Base-by-base conservation (phyloP, 2,113 vertebrate genomes). In the Pungitius pungitius region DNA sequence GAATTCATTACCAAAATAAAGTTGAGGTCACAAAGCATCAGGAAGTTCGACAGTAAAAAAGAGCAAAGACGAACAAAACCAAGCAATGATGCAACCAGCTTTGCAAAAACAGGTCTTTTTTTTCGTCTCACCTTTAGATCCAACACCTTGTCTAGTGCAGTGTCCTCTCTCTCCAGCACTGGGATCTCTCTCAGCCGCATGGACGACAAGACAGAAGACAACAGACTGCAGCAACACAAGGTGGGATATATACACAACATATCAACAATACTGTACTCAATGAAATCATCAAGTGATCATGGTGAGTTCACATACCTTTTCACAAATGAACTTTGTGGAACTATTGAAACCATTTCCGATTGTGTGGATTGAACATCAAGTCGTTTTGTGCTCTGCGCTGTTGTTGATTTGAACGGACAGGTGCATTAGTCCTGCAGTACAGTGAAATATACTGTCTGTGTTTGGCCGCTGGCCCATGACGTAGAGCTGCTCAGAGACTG, bases 161-260 rank as follows among this genome's bases (percentile, higher is more conserved):
- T 96, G 81, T 96, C 95, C 24, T 94, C 95, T 27, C 94, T 96
- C 77, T 95, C 95, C 91, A 96, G 77, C 70, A 95, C 95, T 52
- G 95, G 95, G 30, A 95, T 96, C 93, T 95, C 95, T 75, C 94
- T 96, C 84, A 96, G 94, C 88, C 91, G 89, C 49, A 94, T 96
- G 94, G 96, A 96, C 59, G 96, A 96, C 85, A 95, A 95, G 81
- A 81, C 87, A 2, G 91, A 92, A 14, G 88, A 92, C 86, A 90
- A 90, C 87, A 83, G 86, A 59, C 86, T 90, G 79, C 89, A 88
- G 80, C 91, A 90, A 81, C 90, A 89, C 84, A 92, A 93, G 90
- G 91, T 30, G 26, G 85, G 79, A 69, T 80, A 69, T 74, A 66
- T 30, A 20, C 8, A 8, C 4, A 39, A 40, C 45, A 27, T 11